Evolutionary conservation across 2,888 invertebrate species (phyloP).

Genomic region (Drosophila neonasuta): DNA sequence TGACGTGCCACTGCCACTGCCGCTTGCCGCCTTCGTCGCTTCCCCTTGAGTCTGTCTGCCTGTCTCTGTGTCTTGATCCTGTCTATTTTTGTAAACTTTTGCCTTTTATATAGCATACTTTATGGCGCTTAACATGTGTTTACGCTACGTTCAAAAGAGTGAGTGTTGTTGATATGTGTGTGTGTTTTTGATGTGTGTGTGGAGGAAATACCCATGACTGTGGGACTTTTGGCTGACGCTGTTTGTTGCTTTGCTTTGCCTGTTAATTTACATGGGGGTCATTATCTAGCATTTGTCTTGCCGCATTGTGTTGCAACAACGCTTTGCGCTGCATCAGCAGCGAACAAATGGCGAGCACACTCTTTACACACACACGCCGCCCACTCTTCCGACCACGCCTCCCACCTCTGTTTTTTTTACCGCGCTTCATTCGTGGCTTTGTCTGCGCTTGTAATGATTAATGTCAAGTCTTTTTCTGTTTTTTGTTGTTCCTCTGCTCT

Average conservation of each 20-base stretch:
- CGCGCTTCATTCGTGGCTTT: constrained; percentile 35
- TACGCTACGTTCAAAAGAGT: not conserved
- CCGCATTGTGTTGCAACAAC: constrained; percentile 40
- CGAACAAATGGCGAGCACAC: constrained; percentile 8
- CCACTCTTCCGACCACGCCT: constrained; percentile 5
- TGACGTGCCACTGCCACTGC: constrained; percentile 42
- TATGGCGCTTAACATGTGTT: constrained; percentile 72
- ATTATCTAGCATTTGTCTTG: constrained; percentile 65
- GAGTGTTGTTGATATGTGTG: not conserved
- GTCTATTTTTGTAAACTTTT: constrained; percentile 62
- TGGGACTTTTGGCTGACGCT: constrained; percentile 26
- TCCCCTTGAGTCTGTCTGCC: not conserved
- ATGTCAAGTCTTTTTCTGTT: constrained; percentile 60
- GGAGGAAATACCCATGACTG: constrained; percentile 42
- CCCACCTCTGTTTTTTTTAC: not conserved
- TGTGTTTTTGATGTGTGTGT: not conserved
- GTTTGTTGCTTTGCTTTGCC: not conserved
- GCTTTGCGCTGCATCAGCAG: constrained; percentile 35
- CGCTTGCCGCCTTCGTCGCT: constrained; percentile 24
- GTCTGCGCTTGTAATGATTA: constrained; percentile 72
- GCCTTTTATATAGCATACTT: constrained; percentile 70
- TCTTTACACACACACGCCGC: constrained; percentile 53
- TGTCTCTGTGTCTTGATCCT: constrained; percentile 16
- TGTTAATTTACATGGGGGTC: constrained; percentile 57
- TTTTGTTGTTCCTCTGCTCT: not conserved